phyloP scores from a whole-genome alignment of 2,113 vertebrate genomes.

The Zootoca vivipara region DNA sequence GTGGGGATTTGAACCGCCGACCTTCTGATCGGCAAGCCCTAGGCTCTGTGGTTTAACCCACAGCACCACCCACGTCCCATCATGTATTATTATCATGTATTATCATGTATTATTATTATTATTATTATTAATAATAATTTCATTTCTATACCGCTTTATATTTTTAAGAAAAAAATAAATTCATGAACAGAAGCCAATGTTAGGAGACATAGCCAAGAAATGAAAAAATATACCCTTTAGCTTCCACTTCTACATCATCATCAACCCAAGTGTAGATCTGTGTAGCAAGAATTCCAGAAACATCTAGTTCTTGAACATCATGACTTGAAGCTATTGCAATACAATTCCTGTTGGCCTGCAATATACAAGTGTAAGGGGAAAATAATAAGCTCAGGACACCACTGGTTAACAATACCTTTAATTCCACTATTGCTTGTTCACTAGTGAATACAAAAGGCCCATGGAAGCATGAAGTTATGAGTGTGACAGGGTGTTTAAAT shows the following conservation, averaged over 20 bases:
- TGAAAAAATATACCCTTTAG: slow-evolving; percentile 83
- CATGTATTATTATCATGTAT: neutral
- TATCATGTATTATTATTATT: too few species aligned
- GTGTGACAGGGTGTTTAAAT: neutral
- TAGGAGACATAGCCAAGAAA: neutral
- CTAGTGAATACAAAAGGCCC: neutral
- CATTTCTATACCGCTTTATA: too few species aligned
- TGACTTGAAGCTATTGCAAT: slow-evolving; percentile 96
- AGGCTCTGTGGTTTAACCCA: too few species aligned
- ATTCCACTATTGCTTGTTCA: neutral
- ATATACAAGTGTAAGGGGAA: slow-evolving; percentile 42
- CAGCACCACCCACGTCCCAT: too few species aligned
- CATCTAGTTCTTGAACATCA: slow-evolving; percentile 96
- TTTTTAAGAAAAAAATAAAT: too few species aligned
- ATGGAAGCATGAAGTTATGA: neutral
- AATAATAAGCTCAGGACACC: slow-evolving; percentile 4
- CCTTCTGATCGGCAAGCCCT: too few species aligned
- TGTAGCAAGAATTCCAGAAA: slow-evolving; percentile 95
- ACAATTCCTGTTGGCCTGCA: slow-evolving; percentile 96
- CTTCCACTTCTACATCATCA: slow-evolving; percentile 88
- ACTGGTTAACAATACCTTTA: slow-evolving; percentile 11
- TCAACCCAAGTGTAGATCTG: slow-evolving; percentile 97
- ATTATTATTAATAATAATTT: too few species aligned
- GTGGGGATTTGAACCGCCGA: too few species aligned
- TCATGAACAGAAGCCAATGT: neutral